A percentile compares a stretch with the other conserved stretches of the same genome.
Evolutionary conservation across 2,797 vertebrate species (phyloP).

Genomic region (Oreonectes daqikongensis): DNA sequence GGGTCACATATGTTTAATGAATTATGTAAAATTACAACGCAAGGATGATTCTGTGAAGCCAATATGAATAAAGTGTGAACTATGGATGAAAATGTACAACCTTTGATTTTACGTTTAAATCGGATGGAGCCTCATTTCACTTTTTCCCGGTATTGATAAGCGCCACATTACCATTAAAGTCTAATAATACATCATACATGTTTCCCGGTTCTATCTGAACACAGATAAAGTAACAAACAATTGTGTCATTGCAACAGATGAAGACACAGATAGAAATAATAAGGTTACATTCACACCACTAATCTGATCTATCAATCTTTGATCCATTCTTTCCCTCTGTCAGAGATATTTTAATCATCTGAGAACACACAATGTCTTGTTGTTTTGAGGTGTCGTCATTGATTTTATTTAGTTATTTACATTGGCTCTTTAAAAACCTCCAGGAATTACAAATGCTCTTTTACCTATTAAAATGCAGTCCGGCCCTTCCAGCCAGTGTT

Average conservation of each 20-base stretch:
- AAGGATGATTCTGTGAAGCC: no score
- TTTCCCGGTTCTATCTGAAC: background rate
- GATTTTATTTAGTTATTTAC: slow-evolving; percentile 47
- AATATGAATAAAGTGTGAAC: no score
- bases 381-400: slow-evolving; percentile 28
- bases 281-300: background rate
- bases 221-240: background rate
- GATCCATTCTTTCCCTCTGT: slow-evolving; percentile 53
- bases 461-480: slow-evolving; percentile 47
- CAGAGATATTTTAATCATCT: slow-evolving; percentile 65
- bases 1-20: no score
- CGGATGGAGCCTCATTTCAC: no score
- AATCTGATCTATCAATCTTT: slow-evolving; percentile 52
- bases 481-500: slow-evolving; percentile 11
- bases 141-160: background rate
- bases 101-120: no score
- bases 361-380: slow-evolving; percentile 37
- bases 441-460: slow-evolving; percentile 31
- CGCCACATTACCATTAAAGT: background rate
- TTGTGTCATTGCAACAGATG: background rate
- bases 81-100: no score
- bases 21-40: no score
- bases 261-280: background rate
- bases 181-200: background rate
- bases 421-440: slow-evolving; percentile 39